Percentiles rank a stretch among this genome's conserved stretches.
These are phyloP conservation scores for Idaea straminata DNA, from an alignment of 2,888 invertebrate genomes.

Conservation along the genomic window DNA sequence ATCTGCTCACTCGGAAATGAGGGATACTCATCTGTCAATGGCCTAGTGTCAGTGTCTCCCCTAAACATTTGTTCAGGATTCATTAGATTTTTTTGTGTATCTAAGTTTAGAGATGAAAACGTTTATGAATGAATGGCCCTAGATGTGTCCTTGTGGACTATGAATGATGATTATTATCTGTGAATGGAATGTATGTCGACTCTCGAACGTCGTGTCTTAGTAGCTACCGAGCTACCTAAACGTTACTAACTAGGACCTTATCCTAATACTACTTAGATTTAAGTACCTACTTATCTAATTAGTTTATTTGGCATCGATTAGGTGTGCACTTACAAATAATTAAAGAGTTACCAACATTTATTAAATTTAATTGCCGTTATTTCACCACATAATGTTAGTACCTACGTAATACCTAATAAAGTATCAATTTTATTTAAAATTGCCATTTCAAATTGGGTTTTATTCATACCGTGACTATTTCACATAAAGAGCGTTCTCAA, in stretches of 20 bases:
- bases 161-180: slow-evolving; percentile 57
- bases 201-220: not conserved
- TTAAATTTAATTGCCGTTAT: not conserved
- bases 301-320: not conserved
- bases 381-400: not conserved
- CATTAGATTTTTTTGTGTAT: slow-evolving; percentile 49
- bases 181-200: slow-evolving; percentile 39
- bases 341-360: not conserved
- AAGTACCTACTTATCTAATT: not conserved
- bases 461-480: not conserved
- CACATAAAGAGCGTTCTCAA: not conserved
- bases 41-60: slow-evolving; percentile 24
- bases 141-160: slow-evolving; percentile 50
- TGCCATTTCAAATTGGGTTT: not conserved
- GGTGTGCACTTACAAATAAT: not conserved
- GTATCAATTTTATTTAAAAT: not conserved
- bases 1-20: slow-evolving; percentile 59
- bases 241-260: too few species aligned
- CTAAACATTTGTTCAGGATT: slow-evolving; percentile 55
- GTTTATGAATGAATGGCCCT: slow-evolving; percentile 57
- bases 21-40: slow-evolving; percentile 47
- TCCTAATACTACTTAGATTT: not conserved
- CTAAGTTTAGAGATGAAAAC: slow-evolving; percentile 37
- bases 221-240: not conserved
- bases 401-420: not conserved